Base-by-base conservation (phyloP, 35 echinoderm and acorn worm genomes). In the Heliocidaris erythrogramma region DNA sequence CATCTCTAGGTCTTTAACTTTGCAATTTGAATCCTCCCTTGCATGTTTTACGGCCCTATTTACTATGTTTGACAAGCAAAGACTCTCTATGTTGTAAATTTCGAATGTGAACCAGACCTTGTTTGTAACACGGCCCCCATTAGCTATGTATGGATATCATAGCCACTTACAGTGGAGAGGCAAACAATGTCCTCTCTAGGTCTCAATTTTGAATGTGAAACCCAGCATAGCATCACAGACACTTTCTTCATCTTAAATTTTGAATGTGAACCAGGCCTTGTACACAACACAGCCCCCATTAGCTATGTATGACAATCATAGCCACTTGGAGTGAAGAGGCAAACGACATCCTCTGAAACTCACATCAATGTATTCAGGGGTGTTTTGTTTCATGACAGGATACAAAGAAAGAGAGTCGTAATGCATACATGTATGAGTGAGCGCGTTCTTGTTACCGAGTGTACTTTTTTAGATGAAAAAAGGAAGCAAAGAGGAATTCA, bases 281-380 rank as follows among this genome's bases (percentile, higher is more conserved):
- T 32, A 48, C 12, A n/a, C 24, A 13, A 17, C 10, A 7, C 32
- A 48, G 87, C 87, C 14, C 31, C 86, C 86, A 88, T 88, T 88
- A 88, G 86, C 87, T 7, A 24, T 48, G 16, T 32, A 89, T 89
- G 47, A 89, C 87, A 89, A 89, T 89, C 87, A 48, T 48, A 47
- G 11, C 4, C 29, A 47, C 87, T 89, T 48, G 87, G 87, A 32
- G 87, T 48, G 87, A 30, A 35, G 87, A 89, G 47, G 87, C 87
- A 32, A 89, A 89, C 31, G 87, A 48, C 31, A n/a, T 32, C 87
- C 86, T 48, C 8, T 71, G 61, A 24, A 71, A 71, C 24, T 78
- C 65, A 17, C 87, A 48, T 89, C 87, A 89, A 89, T 89, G 87
- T 89, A 89, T 89, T 89, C 87, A 89, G 87, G 47, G 87, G 87